A percentile compares a stretch with the other conserved stretches of the same genome.
Conservation (phyloP, 2,888 invertebrate genomes). For the Ectropis crepuscularia region DNA sequence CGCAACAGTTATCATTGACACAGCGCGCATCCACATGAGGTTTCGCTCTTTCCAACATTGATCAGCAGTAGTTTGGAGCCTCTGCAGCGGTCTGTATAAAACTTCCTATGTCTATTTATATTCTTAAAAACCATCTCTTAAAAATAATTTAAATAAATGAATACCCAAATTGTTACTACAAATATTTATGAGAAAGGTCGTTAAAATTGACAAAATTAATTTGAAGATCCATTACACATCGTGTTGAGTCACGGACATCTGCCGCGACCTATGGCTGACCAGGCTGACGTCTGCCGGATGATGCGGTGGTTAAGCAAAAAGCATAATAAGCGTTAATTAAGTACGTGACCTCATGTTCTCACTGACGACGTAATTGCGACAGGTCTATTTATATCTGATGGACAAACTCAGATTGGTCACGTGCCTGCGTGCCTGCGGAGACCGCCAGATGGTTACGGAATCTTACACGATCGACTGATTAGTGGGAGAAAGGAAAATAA, state of each 20-base stretch:
- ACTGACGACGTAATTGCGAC: slow-evolving; percentile 28
- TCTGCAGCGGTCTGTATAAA: no score
- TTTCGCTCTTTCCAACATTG: no score
- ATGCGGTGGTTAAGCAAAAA: slow-evolving; percentile 28
- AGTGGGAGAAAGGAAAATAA: slow-evolving; percentile 21
- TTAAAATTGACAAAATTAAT: neutral
- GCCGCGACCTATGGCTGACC: slow-evolving; percentile 18
- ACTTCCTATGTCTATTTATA: no score
- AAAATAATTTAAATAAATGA: no score
- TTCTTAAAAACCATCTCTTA: no score
- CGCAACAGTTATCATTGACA: no score
- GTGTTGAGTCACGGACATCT: slow-evolving; percentile 6
- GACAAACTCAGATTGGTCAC: slow-evolving; percentile 48
- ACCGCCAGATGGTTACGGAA: slow-evolving; percentile 39
- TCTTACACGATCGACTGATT: slow-evolving; percentile 51
- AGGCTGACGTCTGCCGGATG: slow-evolving; percentile 21
- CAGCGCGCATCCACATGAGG: no score
- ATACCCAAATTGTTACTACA: no score
- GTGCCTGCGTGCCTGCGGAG: slow-evolving; percentile 42
- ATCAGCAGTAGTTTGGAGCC: no score
- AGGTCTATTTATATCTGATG: slow-evolving; percentile 53
- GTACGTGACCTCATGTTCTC: slow-evolving; percentile 26
- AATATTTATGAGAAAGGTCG: no score
- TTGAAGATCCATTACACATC: neutral
- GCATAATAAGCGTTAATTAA: slow-evolving; percentile 28